Conservation (phyloP, 1,140 invertebrate genomes). For the Portunus trituberculatus region DNA sequence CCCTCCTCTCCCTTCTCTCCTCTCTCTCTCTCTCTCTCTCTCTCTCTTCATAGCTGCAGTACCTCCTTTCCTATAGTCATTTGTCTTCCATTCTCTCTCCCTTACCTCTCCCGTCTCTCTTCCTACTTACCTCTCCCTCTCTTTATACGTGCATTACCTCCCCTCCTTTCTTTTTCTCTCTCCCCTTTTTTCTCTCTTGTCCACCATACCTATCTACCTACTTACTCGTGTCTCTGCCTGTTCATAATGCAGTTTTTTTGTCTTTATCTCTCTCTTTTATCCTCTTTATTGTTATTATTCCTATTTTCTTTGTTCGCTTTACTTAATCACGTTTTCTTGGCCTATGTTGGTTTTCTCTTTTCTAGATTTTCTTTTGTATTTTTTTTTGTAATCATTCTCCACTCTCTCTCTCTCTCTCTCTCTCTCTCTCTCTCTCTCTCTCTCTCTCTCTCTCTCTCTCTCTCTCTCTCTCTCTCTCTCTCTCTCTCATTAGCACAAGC, state of each 20-base stretch:
- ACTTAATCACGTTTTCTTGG: too few species aligned
- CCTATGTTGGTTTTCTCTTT: not conserved
- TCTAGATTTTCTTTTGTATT: not conserved
- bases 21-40: not conserved
- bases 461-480: too few species aligned
- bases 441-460: too few species aligned
- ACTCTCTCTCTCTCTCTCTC: not conserved
- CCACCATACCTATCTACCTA: too few species aligned
- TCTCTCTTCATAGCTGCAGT: not conserved
- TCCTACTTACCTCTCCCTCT: not conserved
- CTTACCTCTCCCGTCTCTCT: too few species aligned
- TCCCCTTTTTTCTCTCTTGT: too few species aligned
- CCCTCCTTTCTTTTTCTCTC: not conserved
- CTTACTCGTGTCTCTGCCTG: too few species aligned
- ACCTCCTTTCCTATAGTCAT: not conserved
- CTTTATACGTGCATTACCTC: not conserved
- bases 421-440: not conserved
- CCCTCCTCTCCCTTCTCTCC: not conserved
- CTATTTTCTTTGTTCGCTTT: too few species aligned
- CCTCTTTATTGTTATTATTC: not conserved
- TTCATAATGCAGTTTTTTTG: not conserved
- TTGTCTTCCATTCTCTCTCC: not conserved
- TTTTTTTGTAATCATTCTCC: too few species aligned
- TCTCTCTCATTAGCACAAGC: too few species aligned
- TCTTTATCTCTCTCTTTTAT: not conserved